Evolutionary conservation across 2,113 vertebrate genomes (phyloP).

Genomic region (Cheirogaleus medius): DNA sequence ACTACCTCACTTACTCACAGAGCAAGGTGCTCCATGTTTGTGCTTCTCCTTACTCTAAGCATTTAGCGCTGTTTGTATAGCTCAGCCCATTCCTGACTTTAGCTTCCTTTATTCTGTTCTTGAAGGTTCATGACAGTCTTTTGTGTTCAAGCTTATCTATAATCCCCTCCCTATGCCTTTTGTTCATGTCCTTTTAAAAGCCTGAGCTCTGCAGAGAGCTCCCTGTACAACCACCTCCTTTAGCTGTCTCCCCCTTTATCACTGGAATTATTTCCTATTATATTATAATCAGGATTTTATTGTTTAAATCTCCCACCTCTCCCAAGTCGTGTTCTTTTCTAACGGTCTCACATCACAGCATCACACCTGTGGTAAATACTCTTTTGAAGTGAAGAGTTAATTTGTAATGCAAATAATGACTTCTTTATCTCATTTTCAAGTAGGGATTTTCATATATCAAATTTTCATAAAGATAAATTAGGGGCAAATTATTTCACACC

Average conservation of each 20-base stretch:
- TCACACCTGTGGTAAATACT: conserved; percentile 75
- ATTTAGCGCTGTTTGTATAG: neutral
- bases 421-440: conserved; percentile 76
- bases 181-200: conserved; percentile 58
- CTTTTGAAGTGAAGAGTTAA: conserved; percentile 76
- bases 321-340: conserved; percentile 62
- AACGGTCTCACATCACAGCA: conserved; percentile 66
- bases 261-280: conserved; percentile 59
- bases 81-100: conserved; percentile 36
- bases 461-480: conserved; percentile 73
- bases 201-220: conserved; percentile 37
- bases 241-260: conserved; percentile 48
- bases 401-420: conserved; percentile 79
- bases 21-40: neutral
- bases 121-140: conserved; percentile 47
- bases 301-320: conserved; percentile 71
- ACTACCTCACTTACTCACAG: neutral
- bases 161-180: conserved; percentile 56
- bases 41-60: neutral
- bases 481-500: conserved; percentile 61
- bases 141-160: conserved; percentile 59
- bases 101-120: conserved; percentile 29
- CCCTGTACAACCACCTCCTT: neutral
- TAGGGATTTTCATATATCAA: conserved; percentile 68
- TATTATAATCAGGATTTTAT: conserved; percentile 56